Evolutionary conservation across 2,888 invertebrate species (phyloP).

Genomic region (Cataglyphis livida): DNA sequence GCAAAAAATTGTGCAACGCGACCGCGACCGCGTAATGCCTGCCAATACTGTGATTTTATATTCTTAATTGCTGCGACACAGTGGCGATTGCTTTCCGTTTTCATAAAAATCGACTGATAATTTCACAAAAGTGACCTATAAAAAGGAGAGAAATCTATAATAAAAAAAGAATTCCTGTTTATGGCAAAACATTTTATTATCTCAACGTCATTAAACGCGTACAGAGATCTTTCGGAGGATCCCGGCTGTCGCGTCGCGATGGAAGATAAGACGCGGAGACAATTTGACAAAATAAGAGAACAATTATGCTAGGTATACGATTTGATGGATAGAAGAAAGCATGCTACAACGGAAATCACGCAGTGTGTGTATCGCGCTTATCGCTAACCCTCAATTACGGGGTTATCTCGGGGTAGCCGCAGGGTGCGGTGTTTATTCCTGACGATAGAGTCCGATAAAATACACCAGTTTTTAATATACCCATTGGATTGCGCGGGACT

Average conservation of each 20-base stretch:
- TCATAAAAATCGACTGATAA: not conserved
- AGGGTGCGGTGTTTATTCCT: slow-evolving; percentile 79
- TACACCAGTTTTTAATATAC: slow-evolving; percentile 77
- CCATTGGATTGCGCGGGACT: slow-evolving; percentile 69
- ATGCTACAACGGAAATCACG: slow-evolving; percentile 67
- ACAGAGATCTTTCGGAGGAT: slow-evolving; percentile 7
- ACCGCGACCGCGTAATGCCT: slow-evolving; percentile 2
- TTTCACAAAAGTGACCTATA: not conserved
- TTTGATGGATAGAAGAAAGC: slow-evolving; percentile 35
- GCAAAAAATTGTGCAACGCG: slow-evolving; percentile 45
- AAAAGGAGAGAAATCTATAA: not conserved
- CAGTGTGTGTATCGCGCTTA: slow-evolving; percentile 76
- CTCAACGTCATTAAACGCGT: not conserved
- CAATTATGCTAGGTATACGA: slow-evolving; percentile 37
- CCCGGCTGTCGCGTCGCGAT: slow-evolving; percentile 4
- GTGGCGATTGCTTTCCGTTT: not conserved
- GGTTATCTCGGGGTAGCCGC: slow-evolving; percentile 78
- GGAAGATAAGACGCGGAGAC: slow-evolving; percentile 3
- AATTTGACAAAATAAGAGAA: slow-evolving; percentile 8
- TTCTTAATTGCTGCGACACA: slow-evolving; percentile 13
- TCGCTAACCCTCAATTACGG: slow-evolving; percentile 79
- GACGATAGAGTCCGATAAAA: slow-evolving; percentile 78
- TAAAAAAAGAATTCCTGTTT: not conserved
- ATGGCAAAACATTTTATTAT: not conserved
- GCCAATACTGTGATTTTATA: slow-evolving; percentile 7